phyloP scores from a whole-genome alignment of 2,113 vertebrate species.

The Corythornis madagascariensis region DNA sequence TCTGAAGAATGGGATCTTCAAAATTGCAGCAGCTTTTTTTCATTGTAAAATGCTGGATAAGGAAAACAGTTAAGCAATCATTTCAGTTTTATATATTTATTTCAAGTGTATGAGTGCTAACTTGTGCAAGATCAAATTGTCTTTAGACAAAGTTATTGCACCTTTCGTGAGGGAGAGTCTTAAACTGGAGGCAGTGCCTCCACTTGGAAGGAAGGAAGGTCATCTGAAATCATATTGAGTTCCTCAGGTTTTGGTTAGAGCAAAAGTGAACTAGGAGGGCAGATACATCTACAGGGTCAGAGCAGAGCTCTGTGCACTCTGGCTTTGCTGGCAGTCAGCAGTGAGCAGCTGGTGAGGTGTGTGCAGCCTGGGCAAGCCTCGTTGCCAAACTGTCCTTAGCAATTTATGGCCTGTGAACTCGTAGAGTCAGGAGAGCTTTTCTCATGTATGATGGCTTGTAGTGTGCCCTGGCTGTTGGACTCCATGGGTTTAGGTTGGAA shows the following conservation, averaged over 20 bases:
- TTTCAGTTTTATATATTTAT: background rate
- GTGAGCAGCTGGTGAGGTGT: background rate
- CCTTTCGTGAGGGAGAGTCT: background rate
- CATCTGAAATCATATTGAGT: background rate
- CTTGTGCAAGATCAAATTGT: background rate
- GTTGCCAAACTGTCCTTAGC: background rate
- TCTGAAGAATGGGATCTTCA: background rate
- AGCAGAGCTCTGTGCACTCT: background rate
- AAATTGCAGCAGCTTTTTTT: background rate
- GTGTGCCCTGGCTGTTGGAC: background rate
- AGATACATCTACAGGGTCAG: background rate
- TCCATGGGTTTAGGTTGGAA: background rate
- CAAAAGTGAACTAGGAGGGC: background rate
- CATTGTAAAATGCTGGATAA: background rate
- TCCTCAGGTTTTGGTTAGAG: background rate
- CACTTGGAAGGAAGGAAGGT: background rate
- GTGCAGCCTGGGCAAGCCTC: accelerated
- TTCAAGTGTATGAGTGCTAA: background rate
- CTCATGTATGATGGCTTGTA: background rate
- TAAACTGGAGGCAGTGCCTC: background rate
- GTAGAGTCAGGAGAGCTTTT: background rate
- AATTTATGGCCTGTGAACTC: background rate
- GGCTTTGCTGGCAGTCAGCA: background rate
- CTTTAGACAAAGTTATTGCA: background rate
- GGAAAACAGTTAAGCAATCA: background rate